A percentile compares a stretch with the other conserved stretches of the same genome.
phyloP scores from a whole-genome alignment of 2,113 vertebrate species.

The Sinocyclocheilus maitianheensis region DNA sequence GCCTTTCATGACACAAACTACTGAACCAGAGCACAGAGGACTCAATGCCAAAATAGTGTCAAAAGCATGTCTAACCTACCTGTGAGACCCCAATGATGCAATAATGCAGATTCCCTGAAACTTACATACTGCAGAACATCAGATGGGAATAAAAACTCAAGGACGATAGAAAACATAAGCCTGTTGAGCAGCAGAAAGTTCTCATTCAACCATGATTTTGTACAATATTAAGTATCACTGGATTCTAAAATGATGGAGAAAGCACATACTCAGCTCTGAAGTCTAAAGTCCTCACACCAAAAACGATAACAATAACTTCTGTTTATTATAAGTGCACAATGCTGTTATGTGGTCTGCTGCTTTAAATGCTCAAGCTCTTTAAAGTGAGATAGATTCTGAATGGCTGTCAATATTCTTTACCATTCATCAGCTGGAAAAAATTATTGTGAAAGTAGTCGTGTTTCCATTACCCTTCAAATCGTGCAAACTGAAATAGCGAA shows the following conservation, averaged over 20 bases:
- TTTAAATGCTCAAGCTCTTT: background rate
- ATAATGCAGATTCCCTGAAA: slow-evolving; percentile 13
- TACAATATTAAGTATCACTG: background rate
- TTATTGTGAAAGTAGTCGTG: no score
- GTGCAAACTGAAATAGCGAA: no score
- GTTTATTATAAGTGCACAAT: background rate
- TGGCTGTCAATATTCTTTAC: no score
- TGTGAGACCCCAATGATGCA: slow-evolving; percentile 29
- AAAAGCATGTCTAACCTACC: slow-evolving; percentile 1
- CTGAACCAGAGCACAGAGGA: background rate
- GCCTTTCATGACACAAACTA: background rate
- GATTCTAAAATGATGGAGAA: background rate
- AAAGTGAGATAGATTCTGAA: background rate
- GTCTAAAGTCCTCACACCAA: background rate
- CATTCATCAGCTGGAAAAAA: no score
- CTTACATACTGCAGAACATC: background rate
- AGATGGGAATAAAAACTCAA: background rate
- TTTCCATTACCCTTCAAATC: no score
- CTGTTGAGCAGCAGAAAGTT: background rate
- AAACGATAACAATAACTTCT: background rate
- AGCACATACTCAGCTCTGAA: background rate
- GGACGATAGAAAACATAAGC: background rate
- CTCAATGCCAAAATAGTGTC: slow-evolving; percentile 17
- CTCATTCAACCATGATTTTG: background rate
- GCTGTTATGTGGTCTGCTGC: background rate